Percentiles rank a stretch among this genome's conserved stretches.
Evolutionary conservation across 1,140 invertebrate genomes (phyloP).

Genomic region (Drosophila asahinai): DNA sequence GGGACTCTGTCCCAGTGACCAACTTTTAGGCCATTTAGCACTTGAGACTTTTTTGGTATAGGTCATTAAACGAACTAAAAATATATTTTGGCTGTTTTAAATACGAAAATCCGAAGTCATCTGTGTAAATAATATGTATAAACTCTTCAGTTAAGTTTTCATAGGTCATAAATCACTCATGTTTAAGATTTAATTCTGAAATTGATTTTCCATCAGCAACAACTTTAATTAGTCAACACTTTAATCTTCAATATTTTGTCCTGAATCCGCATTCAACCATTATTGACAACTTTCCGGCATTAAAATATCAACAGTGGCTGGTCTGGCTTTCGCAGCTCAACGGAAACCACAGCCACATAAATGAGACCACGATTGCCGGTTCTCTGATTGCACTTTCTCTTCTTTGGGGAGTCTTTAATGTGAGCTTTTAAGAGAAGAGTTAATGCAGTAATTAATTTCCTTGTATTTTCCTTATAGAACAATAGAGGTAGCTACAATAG

Average conservation of each 20-base stretch:
- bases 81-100: not conserved
- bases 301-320: slow-evolving; percentile 1
- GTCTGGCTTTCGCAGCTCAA: not conserved
- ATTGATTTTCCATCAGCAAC: too few species aligned
- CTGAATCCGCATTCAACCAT: too few species aligned
- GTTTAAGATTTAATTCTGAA: not conserved
- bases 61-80: slow-evolving; percentile 51
- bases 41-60: slow-evolving; percentile 66
- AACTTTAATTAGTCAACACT: not conserved
- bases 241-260: slow-evolving; percentile 5
- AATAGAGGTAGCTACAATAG: too few species aligned
- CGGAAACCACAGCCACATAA: slow-evolving; percentile 7
- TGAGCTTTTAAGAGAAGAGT: not conserved
- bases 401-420: not conserved
- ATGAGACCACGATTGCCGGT: not conserved
- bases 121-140: not conserved
- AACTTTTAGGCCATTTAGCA: slow-evolving; percentile 68
- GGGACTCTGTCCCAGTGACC: slow-evolving; percentile 63
- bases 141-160: too few species aligned
- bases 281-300: slow-evolving; percentile 1
- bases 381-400: slow-evolving; percentile 8
- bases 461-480: not conserved
- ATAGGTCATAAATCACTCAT: too few species aligned
- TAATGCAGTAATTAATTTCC: not conserved
- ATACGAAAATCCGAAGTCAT: not conserved